Evolutionary conservation across 2,113 vertebrate genomes (phyloP), one percentile per base, ranked within the genome.

Genomic region (Setophaga petechia): DNA sequence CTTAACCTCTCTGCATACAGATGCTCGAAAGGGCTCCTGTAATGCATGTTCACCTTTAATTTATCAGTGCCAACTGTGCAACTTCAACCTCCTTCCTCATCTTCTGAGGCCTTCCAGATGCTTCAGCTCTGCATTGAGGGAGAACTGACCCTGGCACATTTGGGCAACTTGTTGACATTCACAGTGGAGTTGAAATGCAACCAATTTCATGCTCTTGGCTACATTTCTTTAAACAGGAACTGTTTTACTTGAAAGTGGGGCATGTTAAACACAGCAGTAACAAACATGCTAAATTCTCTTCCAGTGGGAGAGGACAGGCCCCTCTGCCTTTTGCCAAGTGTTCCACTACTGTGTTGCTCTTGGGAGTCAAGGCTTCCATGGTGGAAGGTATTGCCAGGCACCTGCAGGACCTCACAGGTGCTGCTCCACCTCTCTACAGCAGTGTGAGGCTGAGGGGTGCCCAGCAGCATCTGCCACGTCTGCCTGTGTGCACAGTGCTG

Each of bases 271-370:
- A 55, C 8, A 33, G 43, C 39, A 39, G 8, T 39, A 49, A 75
- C 55, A 44, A 62, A 24, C 16, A 12, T 6, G 2, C 21, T 52
- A 10, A 24, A 11, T 59, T 59, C 43, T 49, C 17, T 75, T 87
- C 33, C 25, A 14, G 10, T 2, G 18, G 30, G 15, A 71, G 22
- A 27, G 25, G 25, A 21, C 24, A 22, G 7, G 24, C 27, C 24
- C 10, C 18, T 84, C 41, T 66, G 51, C 22, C 46, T 74, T 65
- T 39, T 0, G 0, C 46, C 5, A 5, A 0, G 24, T 30, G 15
- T 11, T 37, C 41, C 30, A 43, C 33, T 2, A 4, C 2, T 7
- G 7, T 16, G 41, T 39, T 1, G 5, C 68, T 46, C 23, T 6
- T 47, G 12, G 18, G 33, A 63, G 24, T 8, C 1, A 0, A 33